These are phyloP conservation scores for Scaptodrosophila lebanonensis DNA, from an alignment of 1,140 invertebrate species.

Conservation along the genomic window DNA sequence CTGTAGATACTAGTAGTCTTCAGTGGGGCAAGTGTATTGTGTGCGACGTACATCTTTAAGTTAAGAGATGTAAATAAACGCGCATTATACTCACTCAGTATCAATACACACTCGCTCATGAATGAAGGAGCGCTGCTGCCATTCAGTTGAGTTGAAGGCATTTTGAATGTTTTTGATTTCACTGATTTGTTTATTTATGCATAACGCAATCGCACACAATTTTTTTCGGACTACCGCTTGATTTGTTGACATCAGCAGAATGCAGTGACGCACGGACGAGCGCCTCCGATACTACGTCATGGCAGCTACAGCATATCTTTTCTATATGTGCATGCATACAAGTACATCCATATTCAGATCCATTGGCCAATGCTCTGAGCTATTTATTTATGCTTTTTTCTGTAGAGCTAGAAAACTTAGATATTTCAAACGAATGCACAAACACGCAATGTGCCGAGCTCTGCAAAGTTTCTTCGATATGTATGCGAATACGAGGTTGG, in stretches of 20 bases:
- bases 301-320: not conserved
- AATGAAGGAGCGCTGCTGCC: too few relatives aligned
- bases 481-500: not conserved
- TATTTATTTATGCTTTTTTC: not conserved
- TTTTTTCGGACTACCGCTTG: constrained; percentile 58
- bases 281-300: not conserved
- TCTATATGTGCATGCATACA: too few relatives aligned
- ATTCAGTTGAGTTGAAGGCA: constrained; percentile 62
- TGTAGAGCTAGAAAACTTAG: constrained; percentile 53
- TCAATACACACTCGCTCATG: too few relatives aligned
- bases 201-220: constrained; percentile 73
- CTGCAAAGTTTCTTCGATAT: not conserved
- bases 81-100: too few relatives aligned
- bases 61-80: too few relatives aligned
- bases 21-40: too few relatives aligned
- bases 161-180: constrained; percentile 73
- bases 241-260: constrained; percentile 60
- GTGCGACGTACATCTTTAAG: too few relatives aligned
- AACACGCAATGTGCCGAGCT: constrained; percentile 34
- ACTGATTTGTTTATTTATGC: constrained; percentile 76
- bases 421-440: constrained; percentile 69
- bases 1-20: too few relatives aligned
- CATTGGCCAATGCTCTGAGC: too few relatives aligned
- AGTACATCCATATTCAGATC: too few relatives aligned
- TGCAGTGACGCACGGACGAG: constrained; percentile 14